Conservation (phyloP, 2,113 vertebrate genomes). For the Gallinago media region DNA sequence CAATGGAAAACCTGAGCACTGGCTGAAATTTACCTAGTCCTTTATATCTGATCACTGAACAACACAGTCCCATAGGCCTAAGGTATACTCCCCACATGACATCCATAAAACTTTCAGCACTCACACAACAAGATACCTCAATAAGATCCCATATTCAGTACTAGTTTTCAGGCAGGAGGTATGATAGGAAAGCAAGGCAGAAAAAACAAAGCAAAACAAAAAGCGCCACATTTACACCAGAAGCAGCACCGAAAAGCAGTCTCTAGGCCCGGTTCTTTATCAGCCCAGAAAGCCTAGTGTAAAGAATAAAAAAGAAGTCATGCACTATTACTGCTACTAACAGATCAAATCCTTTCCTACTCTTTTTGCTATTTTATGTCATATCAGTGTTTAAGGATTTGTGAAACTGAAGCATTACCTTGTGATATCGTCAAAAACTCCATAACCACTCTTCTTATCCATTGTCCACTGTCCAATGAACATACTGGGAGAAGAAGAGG, state of each 20-base stretch:
- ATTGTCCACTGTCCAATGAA: conserved; percentile 96
- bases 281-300: not conserved
- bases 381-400: not conserved
- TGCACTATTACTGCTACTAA: not conserved
- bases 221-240: not conserved
- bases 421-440: conserved; percentile 97
- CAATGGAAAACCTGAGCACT: not conserved
- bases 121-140: not conserved
- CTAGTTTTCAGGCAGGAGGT: not conserved
- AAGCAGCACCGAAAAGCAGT: not conserved
- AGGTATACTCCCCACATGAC: not conserved
- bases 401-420: conserved; percentile 77
- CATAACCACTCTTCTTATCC: conserved; percentile 96
- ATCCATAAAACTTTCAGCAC: not conserved
- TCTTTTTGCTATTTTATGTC: not conserved
- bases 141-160: not conserved
- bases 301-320: not conserved
- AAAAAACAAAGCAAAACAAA: not conserved
- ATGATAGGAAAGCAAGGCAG: not conserved
- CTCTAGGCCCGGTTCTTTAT: not conserved
- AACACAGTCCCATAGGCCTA: not conserved
- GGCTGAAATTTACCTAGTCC: not conserved
- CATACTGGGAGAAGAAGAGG: conserved; percentile 94
- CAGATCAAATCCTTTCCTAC: not conserved
- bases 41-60: not conserved